Percentiles rank a stretch among this genome's conserved stretches.
These are phyloP conservation scores for Cavia aperea DNA, from an alignment of 2,113 vertebrate genomes.

Conservation along the genomic window DNA sequence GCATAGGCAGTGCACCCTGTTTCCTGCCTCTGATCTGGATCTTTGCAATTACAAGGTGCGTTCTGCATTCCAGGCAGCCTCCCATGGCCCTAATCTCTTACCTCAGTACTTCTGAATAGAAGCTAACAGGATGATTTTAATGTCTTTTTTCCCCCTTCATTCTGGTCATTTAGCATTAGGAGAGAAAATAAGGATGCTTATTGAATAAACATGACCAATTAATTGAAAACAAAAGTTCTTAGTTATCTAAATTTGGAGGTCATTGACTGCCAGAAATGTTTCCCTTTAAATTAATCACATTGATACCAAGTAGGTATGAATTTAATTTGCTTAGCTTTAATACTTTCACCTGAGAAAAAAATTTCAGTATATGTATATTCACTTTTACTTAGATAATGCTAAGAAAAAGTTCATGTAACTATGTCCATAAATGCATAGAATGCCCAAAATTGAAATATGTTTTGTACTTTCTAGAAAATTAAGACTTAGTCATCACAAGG, in stretches of 20 bases:
- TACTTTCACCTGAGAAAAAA: slow-evolving; percentile 23
- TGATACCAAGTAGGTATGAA: not conserved
- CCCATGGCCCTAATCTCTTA: not conserved
- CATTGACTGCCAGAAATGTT: not conserved
- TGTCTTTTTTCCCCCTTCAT: not conserved
- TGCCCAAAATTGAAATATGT: slow-evolving; percentile 7
- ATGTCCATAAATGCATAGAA: not conserved
- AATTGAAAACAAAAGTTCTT: slow-evolving; percentile 21
- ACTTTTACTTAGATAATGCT: not conserved
- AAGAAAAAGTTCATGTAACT: not conserved
- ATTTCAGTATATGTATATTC: not conserved
- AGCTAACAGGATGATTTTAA: not conserved
- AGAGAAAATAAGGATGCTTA: not conserved
- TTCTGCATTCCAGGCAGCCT: not conserved
- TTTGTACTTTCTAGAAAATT: slow-evolving; percentile 41
- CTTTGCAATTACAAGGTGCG: not conserved
- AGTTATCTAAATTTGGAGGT: slow-evolving; percentile 2
- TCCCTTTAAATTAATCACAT: not conserved
- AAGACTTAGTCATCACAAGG: not conserved
- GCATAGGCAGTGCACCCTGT: not conserved
- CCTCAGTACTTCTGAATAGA: not conserved
- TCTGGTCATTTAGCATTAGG: not conserved
- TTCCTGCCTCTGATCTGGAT: not conserved
- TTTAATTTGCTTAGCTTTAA: slow-evolving; percentile 16
- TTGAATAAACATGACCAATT: not conserved